Percentiles rank a stretch among this genome's conserved stretches.
These are phyloP conservation scores for Marronus borbonicus DNA, from an alignment of 2,888 invertebrate genomes.

Conservation along the genomic window DNA sequence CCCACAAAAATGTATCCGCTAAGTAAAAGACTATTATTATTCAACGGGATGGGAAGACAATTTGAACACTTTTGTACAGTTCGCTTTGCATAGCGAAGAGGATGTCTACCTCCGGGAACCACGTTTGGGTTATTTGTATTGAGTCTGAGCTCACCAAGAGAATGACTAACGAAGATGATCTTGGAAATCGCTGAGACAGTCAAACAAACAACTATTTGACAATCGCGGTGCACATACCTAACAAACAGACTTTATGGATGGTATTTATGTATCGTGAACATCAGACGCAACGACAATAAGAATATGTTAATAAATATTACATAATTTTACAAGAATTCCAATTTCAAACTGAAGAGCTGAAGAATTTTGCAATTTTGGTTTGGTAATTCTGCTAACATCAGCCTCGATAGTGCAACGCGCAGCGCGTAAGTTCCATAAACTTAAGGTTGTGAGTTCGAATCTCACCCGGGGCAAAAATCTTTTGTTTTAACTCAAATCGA, in stretches of 20 bases:
- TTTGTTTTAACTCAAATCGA: neutral
- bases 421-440: slow-evolving; percentile 86
- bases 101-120: slow-evolving; percentile 27
- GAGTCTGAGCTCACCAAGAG: slow-evolving; percentile 24
- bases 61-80: slow-evolving; percentile 41
- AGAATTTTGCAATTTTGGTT: no score
- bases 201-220: neutral
- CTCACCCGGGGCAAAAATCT: slow-evolving; percentile 86
- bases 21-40: slow-evolving; percentile 21
- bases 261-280: slow-evolving; percentile 57
- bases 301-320: no score
- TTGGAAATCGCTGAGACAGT: slow-evolving; percentile 13
- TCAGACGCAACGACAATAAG: slow-evolving; percentile 56
- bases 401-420: slow-evolving; percentile 76
- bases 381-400: neutral
- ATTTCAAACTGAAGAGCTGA: no score
- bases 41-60: slow-evolving; percentile 44
- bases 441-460: slow-evolving; percentile 97
- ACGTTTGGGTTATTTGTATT: slow-evolving; percentile 23
- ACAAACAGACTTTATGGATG: slow-evolving; percentile 56
- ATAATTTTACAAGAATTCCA: no score
- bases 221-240: neutral
- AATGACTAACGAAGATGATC: slow-evolving; percentile 43
- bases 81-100: slow-evolving; percentile 26
- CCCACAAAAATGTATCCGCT: no score